Conservation (phyloP, 2,797 vertebrate species). For the Malurus leucopterus region DNA sequence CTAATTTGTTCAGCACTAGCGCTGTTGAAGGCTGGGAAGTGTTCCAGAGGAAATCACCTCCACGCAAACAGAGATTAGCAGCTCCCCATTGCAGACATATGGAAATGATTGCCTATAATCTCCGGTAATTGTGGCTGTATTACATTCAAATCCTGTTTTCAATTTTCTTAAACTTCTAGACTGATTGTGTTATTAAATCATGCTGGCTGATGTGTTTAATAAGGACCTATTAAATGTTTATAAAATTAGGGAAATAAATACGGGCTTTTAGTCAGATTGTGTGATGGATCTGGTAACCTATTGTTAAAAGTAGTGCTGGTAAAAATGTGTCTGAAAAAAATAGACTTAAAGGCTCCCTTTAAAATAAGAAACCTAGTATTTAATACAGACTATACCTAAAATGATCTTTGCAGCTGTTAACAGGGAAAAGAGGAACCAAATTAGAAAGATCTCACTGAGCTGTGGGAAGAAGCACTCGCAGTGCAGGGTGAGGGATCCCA, state of each 20-base stretch:
- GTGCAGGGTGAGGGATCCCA: accelerated
- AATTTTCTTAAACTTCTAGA: conserved; percentile 94
- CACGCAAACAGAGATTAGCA: conserved; percentile 92
- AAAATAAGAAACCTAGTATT: conserved; percentile 20
- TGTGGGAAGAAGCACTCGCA: not conserved
- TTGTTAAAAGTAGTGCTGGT: conserved; percentile 74
- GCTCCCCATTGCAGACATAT: conserved; percentile 95
- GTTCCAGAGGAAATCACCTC: conserved; percentile 94
- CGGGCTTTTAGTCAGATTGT: conserved; percentile 76
- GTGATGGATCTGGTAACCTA: conserved; percentile 76
- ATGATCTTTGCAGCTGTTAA: conserved; percentile 28
- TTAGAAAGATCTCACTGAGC: not conserved
- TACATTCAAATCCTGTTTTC: conserved; percentile 93
- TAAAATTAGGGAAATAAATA: conserved; percentile 86
- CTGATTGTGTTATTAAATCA: conserved; percentile 97
- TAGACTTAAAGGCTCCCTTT: conserved; percentile 47
- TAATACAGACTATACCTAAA: not conserved
- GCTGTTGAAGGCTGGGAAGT: conserved; percentile 79
- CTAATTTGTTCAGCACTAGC: conserved; percentile 81
- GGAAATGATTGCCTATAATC: conserved; percentile 96
- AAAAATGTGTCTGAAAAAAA: conserved; percentile 64
- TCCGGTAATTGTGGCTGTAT: conserved; percentile 95
- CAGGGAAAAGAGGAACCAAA: not conserved
- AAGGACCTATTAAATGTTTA: conserved; percentile 88
- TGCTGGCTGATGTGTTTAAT: conserved; percentile 93